Evolutionary conservation across 2,113 vertebrate genomes (phyloP), one percentile per base, ranked within the genome.

Genomic region (Trachemys scripta): DNA sequence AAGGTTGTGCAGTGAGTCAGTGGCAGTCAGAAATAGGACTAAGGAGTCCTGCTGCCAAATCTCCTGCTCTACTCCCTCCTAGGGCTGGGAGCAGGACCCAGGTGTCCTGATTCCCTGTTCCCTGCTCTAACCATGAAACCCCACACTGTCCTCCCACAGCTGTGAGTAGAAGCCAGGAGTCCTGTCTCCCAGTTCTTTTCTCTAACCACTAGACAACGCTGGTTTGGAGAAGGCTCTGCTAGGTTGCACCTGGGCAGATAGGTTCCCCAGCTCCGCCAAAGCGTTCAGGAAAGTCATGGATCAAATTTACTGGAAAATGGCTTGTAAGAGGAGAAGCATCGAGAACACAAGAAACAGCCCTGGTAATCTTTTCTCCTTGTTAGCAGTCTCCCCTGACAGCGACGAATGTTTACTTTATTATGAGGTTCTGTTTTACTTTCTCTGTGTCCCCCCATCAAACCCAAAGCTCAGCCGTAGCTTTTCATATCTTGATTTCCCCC

Each of bases 11-110:
- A 3, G 59, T 47, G 80, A 35, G 50, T 42, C 53, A 54, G 1
- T 1, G 0, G 82, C 3, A 2, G 11, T 1, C 0, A 25, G 0
- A 24, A 22, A 62, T 17, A 76, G 62, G 1, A 0, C 42, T 19
- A 1, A 65, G 1, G 1, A 8, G 16, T 22, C 27, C 76, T 1
- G 19, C 54, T 6, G 35, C 82, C 35, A 35, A 49, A 38, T 45
- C 12, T 27, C 0, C 35, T 0, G 35, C 57, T 22, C 59, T 42
- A 29, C 72, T 76, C 5, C 14, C 27, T 50, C 78, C 25, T 8
- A 22, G 72, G 24, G 9, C 72, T 45, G 38, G 72, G 72, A 38
- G 25, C 38, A 45, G 72, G 5, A 31, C 2, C 14, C 45, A 25
- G 27, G 14, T 25, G 25, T 47, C 42, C 47, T 31, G 17, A 47